Conservation (phyloP, 2,888 invertebrate genomes). For the Leptinotarsa rubiginosa region DNA sequence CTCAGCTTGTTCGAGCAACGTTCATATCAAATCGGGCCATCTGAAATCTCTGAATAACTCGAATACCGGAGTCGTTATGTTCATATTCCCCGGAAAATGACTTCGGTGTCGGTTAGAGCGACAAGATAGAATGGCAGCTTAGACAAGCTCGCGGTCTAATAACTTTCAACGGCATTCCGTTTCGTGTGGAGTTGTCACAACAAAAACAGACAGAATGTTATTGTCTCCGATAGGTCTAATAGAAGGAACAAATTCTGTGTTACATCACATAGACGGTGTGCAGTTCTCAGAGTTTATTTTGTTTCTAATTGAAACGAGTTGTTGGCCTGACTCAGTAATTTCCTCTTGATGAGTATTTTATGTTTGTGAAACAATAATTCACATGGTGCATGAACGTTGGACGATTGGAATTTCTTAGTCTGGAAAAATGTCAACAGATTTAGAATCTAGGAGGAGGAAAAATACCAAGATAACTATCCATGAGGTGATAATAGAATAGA, state of each 20-base stretch:
- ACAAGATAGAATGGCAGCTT: slow-evolving; percentile 33
- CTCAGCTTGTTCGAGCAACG: slow-evolving; percentile 6
- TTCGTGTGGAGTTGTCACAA: slow-evolving; percentile 24
- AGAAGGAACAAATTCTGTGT: slow-evolving; percentile 1
- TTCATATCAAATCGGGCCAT: slow-evolving; percentile 15
- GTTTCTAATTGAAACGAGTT: no score
- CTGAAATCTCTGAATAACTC: slow-evolving; percentile 20
- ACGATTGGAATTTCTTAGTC: no score
- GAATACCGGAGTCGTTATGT: slow-evolving; percentile 23
- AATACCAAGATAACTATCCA: no score
- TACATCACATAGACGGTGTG: neutral
- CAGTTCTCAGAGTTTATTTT: no score
- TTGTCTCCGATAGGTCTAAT: slow-evolving; percentile 27
- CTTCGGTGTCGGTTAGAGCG: slow-evolving; percentile 5
- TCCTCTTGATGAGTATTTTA: no score
- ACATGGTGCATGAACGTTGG: no score
- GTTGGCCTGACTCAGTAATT: no score
- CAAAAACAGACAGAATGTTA: slow-evolving; percentile 34
- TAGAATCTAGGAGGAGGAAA: no score
- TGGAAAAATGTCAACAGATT: no score
- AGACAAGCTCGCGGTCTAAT: slow-evolving; percentile 38
- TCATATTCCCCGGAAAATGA: slow-evolving; percentile 16
- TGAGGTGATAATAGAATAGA: no score
- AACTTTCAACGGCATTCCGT: slow-evolving; percentile 26
- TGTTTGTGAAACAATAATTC: no score